These are phyloP conservation scores for Tortrix viridana DNA, from an alignment of 2,888 invertebrate species.

Conservation along the genomic window DNA sequence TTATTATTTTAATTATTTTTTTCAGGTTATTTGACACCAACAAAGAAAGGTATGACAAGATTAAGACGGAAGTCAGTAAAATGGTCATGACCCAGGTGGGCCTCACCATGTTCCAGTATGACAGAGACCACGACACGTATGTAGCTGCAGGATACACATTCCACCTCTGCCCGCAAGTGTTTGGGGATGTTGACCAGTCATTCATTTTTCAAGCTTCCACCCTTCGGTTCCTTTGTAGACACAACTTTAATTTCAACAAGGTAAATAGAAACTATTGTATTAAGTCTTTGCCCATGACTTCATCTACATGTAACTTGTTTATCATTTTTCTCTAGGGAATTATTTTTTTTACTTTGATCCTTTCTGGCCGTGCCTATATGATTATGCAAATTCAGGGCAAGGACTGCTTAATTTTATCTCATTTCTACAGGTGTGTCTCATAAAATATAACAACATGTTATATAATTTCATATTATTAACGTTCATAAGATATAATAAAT, in stretches of 20 bases:
- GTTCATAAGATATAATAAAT: no score
- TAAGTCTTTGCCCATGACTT: no score
- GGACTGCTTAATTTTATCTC: no score
- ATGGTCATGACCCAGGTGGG: conserved; percentile 88
- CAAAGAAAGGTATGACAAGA: conserved; percentile 67
- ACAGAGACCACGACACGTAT: conserved; percentile 84
- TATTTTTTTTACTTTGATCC: no score
- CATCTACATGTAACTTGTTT: no score
- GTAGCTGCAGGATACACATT: conserved; percentile 86
- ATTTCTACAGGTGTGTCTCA: no score
- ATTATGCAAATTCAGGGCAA: no score
- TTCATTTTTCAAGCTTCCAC: conserved; percentile 87
- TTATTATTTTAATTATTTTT: no score
- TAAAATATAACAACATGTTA: no score
- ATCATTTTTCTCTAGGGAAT: no score
- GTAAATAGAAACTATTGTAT: conserved; percentile 64
- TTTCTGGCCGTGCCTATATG: no score
- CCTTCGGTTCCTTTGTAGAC: conserved; percentile 85
- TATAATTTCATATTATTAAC: no score
- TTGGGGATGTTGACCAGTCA: conserved; percentile 84
- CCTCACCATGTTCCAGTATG: conserved; percentile 86
- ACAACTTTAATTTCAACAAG: conserved; percentile 91
- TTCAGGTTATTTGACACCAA: conserved; percentile 73
- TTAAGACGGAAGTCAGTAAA: conserved; percentile 67
- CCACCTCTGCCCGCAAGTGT: conserved; percentile 86